These are phyloP conservation scores for Microchirus variegatus DNA, from an alignment of 2,797 vertebrate species.

Conservation along the genomic window DNA sequence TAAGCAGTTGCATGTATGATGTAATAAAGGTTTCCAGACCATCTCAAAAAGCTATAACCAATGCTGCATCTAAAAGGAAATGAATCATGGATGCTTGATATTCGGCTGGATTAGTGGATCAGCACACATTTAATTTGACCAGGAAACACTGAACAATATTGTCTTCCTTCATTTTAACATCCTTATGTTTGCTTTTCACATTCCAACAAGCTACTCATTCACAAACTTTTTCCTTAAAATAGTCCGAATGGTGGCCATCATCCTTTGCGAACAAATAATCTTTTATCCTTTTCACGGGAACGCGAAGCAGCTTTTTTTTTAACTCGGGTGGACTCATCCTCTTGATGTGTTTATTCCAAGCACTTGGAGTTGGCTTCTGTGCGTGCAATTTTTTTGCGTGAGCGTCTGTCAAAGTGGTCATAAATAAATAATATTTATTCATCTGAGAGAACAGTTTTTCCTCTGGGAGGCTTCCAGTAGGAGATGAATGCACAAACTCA, in stretches of 20 bases:
- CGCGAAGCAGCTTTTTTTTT: conserved; percentile 45
- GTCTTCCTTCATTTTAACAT: neutral
- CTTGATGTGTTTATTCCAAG: conserved; percentile 59
- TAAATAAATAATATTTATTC: conserved; percentile 71
- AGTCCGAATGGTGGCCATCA: conserved; percentile 29
- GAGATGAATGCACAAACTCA: conserved; percentile 40
- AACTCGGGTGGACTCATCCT: conserved; percentile 55
- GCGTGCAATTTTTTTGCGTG: conserved; percentile 51
- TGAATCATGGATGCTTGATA: neutral
- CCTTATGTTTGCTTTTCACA: conserved; percentile 11
- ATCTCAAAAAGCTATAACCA: neutral
- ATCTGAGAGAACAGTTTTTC: conserved; percentile 39
- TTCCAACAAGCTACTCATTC: conserved; percentile 24
- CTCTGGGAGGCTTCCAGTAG: conserved; percentile 32
- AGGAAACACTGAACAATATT: neutral
- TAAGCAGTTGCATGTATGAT: neutral
- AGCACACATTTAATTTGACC: too few species aligned
- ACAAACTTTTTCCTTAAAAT: conserved; percentile 17
- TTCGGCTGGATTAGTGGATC: too few species aligned
- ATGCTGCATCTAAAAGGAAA: conserved; percentile 19
- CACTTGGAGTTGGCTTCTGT: conserved; percentile 52
- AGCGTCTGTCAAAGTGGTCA: conserved; percentile 56
- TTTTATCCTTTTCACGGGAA: conserved; percentile 16
- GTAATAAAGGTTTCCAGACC: conserved; percentile 4
- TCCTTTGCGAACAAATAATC: conserved; percentile 14